A percentile compares a stretch with the other conserved stretches of the same genome.
Conservation (phyloP, 2,888 invertebrate species). For the Muschampia plurimacula region DNA sequence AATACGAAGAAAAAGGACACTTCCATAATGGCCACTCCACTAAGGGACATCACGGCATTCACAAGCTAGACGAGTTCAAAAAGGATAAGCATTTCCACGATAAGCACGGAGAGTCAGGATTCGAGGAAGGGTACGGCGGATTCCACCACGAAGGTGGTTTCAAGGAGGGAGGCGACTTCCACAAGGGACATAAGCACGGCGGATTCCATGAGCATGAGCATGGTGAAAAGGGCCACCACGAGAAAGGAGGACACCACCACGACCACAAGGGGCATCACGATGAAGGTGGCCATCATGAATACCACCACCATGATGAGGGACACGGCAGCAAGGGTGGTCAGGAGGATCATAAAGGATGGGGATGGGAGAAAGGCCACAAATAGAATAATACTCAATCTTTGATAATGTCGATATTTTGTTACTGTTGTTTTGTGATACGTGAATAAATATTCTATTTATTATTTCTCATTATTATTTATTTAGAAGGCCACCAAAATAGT, state of each 20-base stretch:
- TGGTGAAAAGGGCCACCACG: conserved; percentile 91
- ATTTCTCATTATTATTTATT: conserved; percentile 1
- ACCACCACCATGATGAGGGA: conserved; percentile 89
- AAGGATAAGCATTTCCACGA: conserved; percentile 95
- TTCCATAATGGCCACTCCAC: conserved; percentile 94
- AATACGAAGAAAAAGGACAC: conserved; percentile 86
- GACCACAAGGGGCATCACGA: conserved; percentile 92
- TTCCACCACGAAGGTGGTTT: conserved; percentile 91
- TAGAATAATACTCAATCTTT: not conserved
- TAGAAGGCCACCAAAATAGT: not conserved
- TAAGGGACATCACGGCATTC: conserved; percentile 93
- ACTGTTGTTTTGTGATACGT: conserved; percentile 7
- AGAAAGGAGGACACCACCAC: conserved; percentile 92
- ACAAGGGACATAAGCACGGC: conserved; percentile 91
- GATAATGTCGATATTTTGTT: conserved; percentile 1
- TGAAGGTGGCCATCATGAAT: conserved; percentile 90
- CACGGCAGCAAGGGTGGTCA: conserved; percentile 92
- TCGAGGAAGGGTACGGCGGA: conserved; percentile 92
- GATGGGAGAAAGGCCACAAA: conserved; percentile 79
- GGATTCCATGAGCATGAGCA: conserved; percentile 91
- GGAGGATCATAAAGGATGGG: conserved; percentile 92
- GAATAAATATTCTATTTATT: conserved; percentile 7
- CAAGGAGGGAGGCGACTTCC: conserved; percentile 92
- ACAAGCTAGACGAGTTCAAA: conserved; percentile 94
- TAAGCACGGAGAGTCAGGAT: conserved; percentile 92